phyloP scores from a whole-genome alignment of 2,113 vertebrate species.

The Morone saxatilis region DNA sequence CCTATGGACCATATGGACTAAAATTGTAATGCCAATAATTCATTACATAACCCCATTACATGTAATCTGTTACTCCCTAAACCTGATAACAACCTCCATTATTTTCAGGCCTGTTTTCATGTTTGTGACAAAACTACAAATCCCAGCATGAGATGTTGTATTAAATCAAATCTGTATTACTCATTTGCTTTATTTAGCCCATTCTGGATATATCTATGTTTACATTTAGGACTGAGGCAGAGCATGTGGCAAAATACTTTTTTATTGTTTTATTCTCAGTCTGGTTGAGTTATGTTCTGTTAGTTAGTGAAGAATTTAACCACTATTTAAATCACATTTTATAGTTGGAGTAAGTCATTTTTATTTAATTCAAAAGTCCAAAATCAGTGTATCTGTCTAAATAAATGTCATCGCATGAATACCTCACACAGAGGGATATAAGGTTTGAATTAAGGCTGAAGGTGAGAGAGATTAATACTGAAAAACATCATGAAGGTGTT shows the following conservation, averaged over 20 bases:
- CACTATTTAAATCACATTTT: not conserved
- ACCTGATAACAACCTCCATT: too few relatives aligned
- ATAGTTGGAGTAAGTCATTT: not conserved
- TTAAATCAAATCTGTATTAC: not conserved
- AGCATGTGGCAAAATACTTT: not conserved
- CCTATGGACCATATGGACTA: too few relatives aligned
- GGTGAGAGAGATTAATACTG: slow-evolving; percentile 40
- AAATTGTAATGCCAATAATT: too few relatives aligned
- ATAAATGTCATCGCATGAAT: not conserved
- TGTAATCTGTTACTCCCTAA: too few relatives aligned
- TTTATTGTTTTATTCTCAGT: not conserved
- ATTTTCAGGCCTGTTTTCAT: not conserved
- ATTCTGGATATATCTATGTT: not conserved
- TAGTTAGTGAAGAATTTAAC: not conserved
- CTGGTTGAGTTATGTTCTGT: not conserved
- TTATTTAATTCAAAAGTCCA: not conserved
- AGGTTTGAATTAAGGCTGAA: slow-evolving; percentile 40
- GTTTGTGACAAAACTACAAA: not conserved
- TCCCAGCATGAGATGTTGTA: not conserved
- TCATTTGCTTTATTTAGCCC: not conserved
- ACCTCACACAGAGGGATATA: slow-evolving; percentile 21
- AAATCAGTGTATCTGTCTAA: not conserved
- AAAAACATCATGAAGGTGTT: slow-evolving; percentile 46
- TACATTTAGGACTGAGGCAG: not conserved
- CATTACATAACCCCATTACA: too few relatives aligned